phyloP scores from a whole-genome alignment of 2,888 invertebrate species.

The Himalopsyche japonica region DNA sequence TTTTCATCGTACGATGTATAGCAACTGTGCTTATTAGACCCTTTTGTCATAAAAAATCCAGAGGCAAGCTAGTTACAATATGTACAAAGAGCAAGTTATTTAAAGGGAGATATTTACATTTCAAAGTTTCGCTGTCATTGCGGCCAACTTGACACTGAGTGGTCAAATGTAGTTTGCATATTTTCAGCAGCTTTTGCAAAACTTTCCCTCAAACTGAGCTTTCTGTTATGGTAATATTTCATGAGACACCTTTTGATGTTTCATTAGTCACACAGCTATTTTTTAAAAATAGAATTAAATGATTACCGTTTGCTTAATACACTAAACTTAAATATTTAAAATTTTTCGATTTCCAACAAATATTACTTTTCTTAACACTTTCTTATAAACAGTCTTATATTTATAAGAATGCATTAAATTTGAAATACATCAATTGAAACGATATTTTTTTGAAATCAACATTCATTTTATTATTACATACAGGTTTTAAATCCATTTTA shows the following conservation, averaged over 20 bases:
- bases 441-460: no score
- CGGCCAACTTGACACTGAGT: conserved; percentile 2
- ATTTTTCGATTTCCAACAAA: no score
- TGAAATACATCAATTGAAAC: no score
- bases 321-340: no score
- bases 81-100: conserved; percentile 24
- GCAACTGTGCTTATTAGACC: not conserved
- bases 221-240: not conserved
- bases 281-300: no score
- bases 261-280: not conserved
- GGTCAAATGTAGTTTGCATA: conserved; percentile 27
- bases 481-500: no score
- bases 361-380: no score
- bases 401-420: no score
- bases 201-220: not conserved
- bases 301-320: no score
- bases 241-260: not conserved
- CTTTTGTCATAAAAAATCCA: conserved; percentile 22
- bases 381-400: no score
- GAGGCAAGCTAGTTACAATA: conserved; percentile 13
- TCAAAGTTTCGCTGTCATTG: not conserved
- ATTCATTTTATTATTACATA: no score
- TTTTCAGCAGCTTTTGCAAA: conserved; percentile 7
- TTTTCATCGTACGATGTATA: not conserved
- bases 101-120: conserved; percentile 26